Base-by-base conservation (phyloP, 2,888 invertebrate genomes). In the Euphydryas editha region DNA sequence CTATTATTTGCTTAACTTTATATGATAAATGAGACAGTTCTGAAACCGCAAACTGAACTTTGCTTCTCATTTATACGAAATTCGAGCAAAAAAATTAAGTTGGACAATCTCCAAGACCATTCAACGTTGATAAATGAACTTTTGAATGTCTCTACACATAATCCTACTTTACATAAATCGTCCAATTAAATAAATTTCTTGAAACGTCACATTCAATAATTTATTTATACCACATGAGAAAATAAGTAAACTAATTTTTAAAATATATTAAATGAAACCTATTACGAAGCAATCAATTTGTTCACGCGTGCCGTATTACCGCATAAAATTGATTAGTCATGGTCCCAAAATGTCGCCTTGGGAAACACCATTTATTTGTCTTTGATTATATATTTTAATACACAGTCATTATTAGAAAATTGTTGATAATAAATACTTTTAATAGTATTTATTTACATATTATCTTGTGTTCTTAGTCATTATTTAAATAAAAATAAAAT, bases 91-190 rank as follows among this genome's bases (percentile, higher is more conserved):
- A n/a, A 73, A 71, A 65, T 69, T 64, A 71, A 71, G 70, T 87
- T 88, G 89, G 88, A 84, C 67, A 65, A 71, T 66, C 67, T 86
- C 88, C 88, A 89, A 88, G 81, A 78, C 75, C 76, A 72, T 77
- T 81, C 75, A 78, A 75, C 71, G 59, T 78, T 86, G 84, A 88
- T 82, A 80, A 82, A 86, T 83, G 80, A 78, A 75, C 76, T 79
- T 76, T 77, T 75, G 76, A 79, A 67, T 76, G 73, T 72, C 75
- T 76, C 76, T 74, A 74, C 68, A 76, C 79, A 78, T 82, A 80
- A 82, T 80, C 79, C 75, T 72, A 75, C 72, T 75, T 79, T 73
- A 78, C 74, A 75, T 78, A 78, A 77, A 80, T 78, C 72, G 72
- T 68, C 75, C 81, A 81, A 85, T 86, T 82, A 83, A 80, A 84